A percentile compares a stretch with the other conserved stretches of the same genome.
Conservation (phyloP, 2,113 vertebrate species). For the Pampusana beccarii region DNA sequence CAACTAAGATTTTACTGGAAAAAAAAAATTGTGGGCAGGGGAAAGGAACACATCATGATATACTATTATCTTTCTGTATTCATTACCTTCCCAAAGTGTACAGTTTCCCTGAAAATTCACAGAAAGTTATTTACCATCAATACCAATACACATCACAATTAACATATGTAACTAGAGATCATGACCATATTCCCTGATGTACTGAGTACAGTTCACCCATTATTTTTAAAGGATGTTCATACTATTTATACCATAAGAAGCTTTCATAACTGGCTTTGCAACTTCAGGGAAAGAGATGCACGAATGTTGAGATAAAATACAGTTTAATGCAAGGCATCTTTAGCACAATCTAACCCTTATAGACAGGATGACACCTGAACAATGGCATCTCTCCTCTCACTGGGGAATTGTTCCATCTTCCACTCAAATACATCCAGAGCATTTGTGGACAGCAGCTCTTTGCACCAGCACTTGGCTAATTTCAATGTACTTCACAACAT, state of each 20-base stretch:
- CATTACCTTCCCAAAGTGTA: background rate
- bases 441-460: background rate
- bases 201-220: background rate
- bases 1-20: background rate
- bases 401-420: background rate
- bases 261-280: background rate
- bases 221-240: background rate
- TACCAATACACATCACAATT: background rate
- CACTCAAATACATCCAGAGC: background rate
- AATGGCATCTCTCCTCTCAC: background rate
- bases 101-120: background rate
- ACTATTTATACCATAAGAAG: background rate
- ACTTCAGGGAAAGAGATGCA: background rate
- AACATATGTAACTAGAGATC: background rate
- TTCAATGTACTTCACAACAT: background rate
- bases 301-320: background rate
- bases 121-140: background rate
- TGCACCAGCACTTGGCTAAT: background rate
- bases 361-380: background rate
- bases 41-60: background rate
- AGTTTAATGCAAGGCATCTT: background rate
- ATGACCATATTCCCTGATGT: background rate
- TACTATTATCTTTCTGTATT: background rate
- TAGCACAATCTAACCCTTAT: background rate
- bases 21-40: fast-evolving